Conservation (phyloP, 2,797 vertebrate genomes). For the Galago senegalensis region DNA sequence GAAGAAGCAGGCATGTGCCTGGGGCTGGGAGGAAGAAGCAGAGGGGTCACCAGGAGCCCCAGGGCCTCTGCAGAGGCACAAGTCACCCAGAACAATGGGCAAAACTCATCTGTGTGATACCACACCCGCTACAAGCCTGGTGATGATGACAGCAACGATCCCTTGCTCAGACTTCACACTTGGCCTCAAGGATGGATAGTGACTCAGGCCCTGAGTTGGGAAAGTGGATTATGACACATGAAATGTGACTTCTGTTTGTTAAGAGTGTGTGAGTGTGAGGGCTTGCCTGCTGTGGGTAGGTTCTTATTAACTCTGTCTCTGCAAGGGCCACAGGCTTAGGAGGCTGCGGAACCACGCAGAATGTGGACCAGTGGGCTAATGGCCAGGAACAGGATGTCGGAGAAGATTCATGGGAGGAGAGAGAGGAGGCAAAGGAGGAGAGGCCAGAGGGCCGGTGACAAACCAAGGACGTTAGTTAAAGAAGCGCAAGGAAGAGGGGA, state of each 20-base stretch:
- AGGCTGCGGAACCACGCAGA: neutral
- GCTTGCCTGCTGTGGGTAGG: neutral
- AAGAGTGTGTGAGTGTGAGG: no score
- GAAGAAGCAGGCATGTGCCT: neutral
- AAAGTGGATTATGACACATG: neutral
- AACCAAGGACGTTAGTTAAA: neutral
- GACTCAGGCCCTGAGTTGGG: neutral
- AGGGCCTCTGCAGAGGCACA: neutral
- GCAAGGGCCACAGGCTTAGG: neutral
- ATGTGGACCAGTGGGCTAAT: neutral
- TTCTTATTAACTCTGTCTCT: neutral
- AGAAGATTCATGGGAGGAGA: neutral
- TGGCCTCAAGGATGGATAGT: neutral
- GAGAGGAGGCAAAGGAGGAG: neutral
- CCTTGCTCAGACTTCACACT: neutral
- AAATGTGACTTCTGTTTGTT: neutral
- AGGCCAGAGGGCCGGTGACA: neutral
- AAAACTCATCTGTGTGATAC: neutral
- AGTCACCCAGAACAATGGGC: neutral
- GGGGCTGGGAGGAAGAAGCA: neutral
- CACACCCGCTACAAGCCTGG: neutral
- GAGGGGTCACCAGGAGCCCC: neutral
- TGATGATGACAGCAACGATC: accelerated
- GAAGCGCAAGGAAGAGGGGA: neutral
- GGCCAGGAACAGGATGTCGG: neutral